Base-by-base conservation (phyloP, 2,113 vertebrate genomes). In the Deroptyus accipitrinus region DNA sequence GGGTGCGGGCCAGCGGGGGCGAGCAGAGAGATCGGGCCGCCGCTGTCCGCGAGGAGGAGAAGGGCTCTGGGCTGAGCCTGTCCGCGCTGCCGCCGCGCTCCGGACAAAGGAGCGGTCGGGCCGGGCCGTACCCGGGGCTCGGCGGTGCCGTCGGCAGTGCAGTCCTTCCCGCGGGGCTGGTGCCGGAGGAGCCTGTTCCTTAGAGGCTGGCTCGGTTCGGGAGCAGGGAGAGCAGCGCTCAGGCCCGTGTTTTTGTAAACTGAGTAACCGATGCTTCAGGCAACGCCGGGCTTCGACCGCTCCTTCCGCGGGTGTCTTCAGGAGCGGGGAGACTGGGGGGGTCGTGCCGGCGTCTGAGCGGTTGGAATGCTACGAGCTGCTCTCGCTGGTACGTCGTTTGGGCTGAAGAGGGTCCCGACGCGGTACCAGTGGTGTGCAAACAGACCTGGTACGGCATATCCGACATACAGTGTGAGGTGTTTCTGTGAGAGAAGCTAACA, bases 161-260 rank as follows among this genome's bases (percentile, higher is more conserved):
- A 22, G 57, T 59, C 20, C 9, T n/a, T 35, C 20, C 57, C 13
- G 57, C 4, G 3, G 1, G 64, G 23, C 52, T 2, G 78, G 4
- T 3, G 28, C 28, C 4, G 20, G 63, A 8, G 52, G 2, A 19
- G 8, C 11, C 17, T 1, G 3, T 3, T 22, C 10, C 35, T 15
- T 6, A 0, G 2, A 0, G 31, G 44, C 76, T 22, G 61, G 30
- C 15, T 9, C 7, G 37, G 27, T 7, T 1, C 0, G 6, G 49
- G 33, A 63, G 57, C 39, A 1, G n/a, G 5, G 41, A 33, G 13
- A 10, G 2, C 33, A 11, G 0, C 6, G 12, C 70, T 33, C 3
- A 11, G 22, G 17, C 15, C 49, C 11, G 9, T 18, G 79, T 1
- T 63, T 14, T 10, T 41, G 15, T 41, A 9, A 37, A 17, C 3